A percentile compares a stretch with the other conserved stretches of the same genome.
Conservation (phyloP, 2,888 invertebrate species). For the Morpho deidamia region DNA sequence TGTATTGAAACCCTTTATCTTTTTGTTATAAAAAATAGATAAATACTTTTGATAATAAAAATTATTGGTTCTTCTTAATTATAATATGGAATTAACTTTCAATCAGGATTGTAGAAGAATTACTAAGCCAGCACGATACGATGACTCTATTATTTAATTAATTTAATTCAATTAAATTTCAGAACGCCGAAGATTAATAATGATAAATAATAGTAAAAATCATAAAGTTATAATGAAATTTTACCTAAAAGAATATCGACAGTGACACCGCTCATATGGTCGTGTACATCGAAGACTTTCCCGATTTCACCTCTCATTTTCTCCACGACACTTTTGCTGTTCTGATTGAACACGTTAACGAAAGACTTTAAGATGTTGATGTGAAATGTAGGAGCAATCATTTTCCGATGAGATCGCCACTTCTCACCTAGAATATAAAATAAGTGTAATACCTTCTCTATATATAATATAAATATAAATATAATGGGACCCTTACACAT, state of each 20-base stretch:
- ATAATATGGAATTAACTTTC: too few relatives aligned
- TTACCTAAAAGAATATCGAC: conserved; percentile 86
- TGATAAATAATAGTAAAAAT: neutral
- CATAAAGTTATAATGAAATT: conserved; percentile 17
- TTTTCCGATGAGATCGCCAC: conserved; percentile 89
- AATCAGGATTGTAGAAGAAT: too few relatives aligned
- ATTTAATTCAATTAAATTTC: too few relatives aligned
- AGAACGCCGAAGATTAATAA: too few relatives aligned
- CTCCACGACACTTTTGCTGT: conserved; percentile 83
- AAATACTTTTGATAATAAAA: too few relatives aligned
- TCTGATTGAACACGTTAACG: conserved; percentile 86
- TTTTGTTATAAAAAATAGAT: too few relatives aligned
- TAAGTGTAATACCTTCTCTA: neutral
- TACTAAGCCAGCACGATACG: too few relatives aligned
- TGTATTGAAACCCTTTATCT: too few relatives aligned
- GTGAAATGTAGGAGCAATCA: conserved; percentile 92
- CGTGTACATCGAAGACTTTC: conserved; percentile 86
- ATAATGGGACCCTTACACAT: too few relatives aligned
- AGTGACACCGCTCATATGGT: conserved; percentile 88
- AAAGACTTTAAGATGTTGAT: conserved; percentile 90
- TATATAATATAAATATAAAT: neutral
- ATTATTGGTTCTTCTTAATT: too few relatives aligned
- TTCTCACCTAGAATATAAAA: conserved; percentile 78
- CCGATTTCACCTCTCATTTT: conserved; percentile 82
- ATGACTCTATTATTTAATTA: too few relatives aligned